Evolutionary conservation across 1,140 invertebrate genomes (phyloP).

Genomic region (Caenorhabditis tropicalis): DNA sequence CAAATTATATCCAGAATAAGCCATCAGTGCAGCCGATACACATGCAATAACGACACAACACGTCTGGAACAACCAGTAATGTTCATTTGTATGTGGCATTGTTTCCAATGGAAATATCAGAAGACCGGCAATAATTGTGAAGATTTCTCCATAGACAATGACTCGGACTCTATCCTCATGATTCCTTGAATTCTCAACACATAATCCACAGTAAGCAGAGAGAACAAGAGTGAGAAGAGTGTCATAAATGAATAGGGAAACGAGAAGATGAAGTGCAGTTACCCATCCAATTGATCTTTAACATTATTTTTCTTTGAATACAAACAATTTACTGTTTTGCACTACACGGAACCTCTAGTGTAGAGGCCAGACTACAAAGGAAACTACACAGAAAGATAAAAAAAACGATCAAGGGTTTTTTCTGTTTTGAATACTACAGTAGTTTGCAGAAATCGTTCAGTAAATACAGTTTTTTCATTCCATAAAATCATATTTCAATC

Average conservation of each 20-base stretch:
- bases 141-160: conserved; percentile 66
- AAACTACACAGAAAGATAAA: too few species aligned
- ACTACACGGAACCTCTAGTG: too few species aligned
- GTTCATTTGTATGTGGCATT: conserved; percentile 33
- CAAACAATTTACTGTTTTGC: too few species aligned
- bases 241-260: conserved; percentile 72
- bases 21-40: conserved; percentile 61
- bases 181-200: conserved; percentile 70
- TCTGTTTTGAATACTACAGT: too few species aligned
- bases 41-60: conserved; percentile 65
- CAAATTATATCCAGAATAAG: conserved; percentile 67
- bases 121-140: conserved; percentile 59
- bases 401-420: too few species aligned
- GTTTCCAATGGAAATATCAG: conserved; percentile 54
- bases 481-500: neutral
- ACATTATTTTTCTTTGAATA: too few species aligned
- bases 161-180: conserved; percentile 67
- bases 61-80: conserved; percentile 67
- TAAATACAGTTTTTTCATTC: neutral
- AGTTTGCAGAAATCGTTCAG: too few species aligned
- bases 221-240: conserved; percentile 72
- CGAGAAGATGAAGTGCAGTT: conserved; percentile 70
- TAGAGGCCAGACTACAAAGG: too few species aligned
- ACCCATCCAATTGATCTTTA: conserved; percentile 53
- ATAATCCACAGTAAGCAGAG: conserved; percentile 71